These are phyloP conservation scores for Dryobota labecula DNA, from an alignment of 2,888 invertebrate species.

Conservation along the genomic window DNA sequence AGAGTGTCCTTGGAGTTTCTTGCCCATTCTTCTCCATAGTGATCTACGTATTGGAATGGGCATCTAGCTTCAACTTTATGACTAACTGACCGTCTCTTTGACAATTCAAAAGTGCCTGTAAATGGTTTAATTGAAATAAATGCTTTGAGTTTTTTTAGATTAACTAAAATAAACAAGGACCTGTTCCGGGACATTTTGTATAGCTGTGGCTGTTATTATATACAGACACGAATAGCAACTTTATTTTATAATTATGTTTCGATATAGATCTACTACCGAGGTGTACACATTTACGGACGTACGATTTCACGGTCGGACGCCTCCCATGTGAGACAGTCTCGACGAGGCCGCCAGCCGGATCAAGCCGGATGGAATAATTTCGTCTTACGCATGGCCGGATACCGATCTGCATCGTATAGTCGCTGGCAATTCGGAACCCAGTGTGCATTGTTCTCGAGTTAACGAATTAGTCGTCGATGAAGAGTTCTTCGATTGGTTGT, in stretches of 20 bases:
- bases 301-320: conserved; percentile 69
- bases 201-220: not conserved
- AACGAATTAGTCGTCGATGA: conserved; percentile 44
- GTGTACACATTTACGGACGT: conserved; percentile 58
- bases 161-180: too few species aligned
- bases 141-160: too few species aligned
- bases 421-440: conserved; percentile 40
- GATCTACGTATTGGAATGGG: too few species aligned
- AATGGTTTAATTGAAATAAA: too few species aligned
- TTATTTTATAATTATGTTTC: not conserved
- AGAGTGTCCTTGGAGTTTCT: too few species aligned
- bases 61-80: too few species aligned
- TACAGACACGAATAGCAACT: not conserved
- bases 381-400: conserved; percentile 67
- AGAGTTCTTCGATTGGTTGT: conserved; percentile 38
- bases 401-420: conserved; percentile 60
- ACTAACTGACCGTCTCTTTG: too few species aligned
- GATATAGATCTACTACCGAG: not conserved
- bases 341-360: conserved; percentile 46
- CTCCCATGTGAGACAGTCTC: conserved; percentile 58
- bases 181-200: too few species aligned
- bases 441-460: conserved; percentile 60
- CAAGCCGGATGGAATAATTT: conserved; percentile 73
- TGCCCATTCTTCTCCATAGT: too few species aligned
- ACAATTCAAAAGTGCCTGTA: too few species aligned